Conservation (phyloP, 2,797 vertebrate species). For the Lutjanus campechanus region DNA sequence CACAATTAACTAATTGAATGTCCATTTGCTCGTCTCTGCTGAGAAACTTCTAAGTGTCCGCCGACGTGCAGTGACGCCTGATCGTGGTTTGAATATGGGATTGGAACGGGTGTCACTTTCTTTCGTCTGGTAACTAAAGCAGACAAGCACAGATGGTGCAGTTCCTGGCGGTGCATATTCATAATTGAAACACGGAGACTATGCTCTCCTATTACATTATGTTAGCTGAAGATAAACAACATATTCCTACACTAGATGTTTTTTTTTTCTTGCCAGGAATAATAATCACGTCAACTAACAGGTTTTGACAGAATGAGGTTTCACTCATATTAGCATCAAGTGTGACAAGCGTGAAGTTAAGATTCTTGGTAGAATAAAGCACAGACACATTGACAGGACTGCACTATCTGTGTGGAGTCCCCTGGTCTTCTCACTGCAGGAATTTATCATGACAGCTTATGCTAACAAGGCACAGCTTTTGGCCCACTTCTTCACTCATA, state of each 20-base stretch:
- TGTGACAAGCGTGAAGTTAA: slow-evolving; percentile 70
- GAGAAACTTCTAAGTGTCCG: not conserved
- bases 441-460: slow-evolving; percentile 68
- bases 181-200: slow-evolving; percentile 62
- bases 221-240: slow-evolving; percentile 65
- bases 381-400: slow-evolving; percentile 45
- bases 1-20: not conserved
- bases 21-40: slow-evolving; percentile 9
- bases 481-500: slow-evolving; percentile 53
- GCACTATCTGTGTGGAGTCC: slow-evolving; percentile 52
- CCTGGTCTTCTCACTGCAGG: slow-evolving; percentile 50
- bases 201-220: slow-evolving; percentile 49
- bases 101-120: slow-evolving; percentile 33
- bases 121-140: slow-evolving; percentile 53
- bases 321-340: slow-evolving; percentile 75
- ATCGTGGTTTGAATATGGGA: slow-evolving; percentile 25
- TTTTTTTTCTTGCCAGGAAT: slow-evolving; percentile 42
- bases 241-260: slow-evolving; percentile 30
- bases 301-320: slow-evolving; percentile 81
- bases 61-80: not conserved
- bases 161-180: slow-evolving; percentile 49
- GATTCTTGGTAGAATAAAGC: slow-evolving; percentile 64
- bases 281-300: slow-evolving; percentile 61
- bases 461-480: slow-evolving; percentile 62
- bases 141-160: slow-evolving; percentile 67